A percentile compares a stretch with the other conserved stretches of the same genome.
These are phyloP conservation scores for Brassicogethes aeneus DNA, from an alignment of 2,888 invertebrate species.

Conservation along the genomic window DNA sequence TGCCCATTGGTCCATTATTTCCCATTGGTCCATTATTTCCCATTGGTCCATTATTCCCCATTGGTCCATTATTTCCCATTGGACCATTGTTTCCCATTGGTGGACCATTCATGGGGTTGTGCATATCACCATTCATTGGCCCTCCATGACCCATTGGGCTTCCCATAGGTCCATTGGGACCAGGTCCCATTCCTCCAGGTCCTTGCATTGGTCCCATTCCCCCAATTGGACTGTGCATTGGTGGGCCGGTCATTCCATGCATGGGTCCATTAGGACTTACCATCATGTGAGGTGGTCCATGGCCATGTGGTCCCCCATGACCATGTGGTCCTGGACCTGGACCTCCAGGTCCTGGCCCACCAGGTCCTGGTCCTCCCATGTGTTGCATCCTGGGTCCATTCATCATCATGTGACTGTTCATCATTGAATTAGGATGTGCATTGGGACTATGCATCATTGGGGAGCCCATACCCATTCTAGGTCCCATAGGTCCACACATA, in stretches of 20 bases:
- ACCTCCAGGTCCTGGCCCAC: slow-evolving; percentile 17
- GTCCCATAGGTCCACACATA: slow-evolving; percentile 56
- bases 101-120: background rate
- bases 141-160: slow-evolving; percentile 30
- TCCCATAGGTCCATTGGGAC: slow-evolving; percentile 11
- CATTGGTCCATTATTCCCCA: slow-evolving; percentile 55
- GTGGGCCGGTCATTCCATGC: slow-evolving; percentile 39
- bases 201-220: slow-evolving; percentile 49
- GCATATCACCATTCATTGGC: slow-evolving; percentile 13
- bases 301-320: slow-evolving; percentile 13
- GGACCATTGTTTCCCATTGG: slow-evolving; percentile 22
- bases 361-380: slow-evolving; percentile 33
- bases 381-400: slow-evolving; percentile 39
- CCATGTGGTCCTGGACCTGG: slow-evolving; percentile 17
- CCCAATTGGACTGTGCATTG: slow-evolving; percentile 55
- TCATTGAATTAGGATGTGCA: slow-evolving; percentile 31
- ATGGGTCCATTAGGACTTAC: slow-evolving; percentile 55
- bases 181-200: slow-evolving; percentile 6
- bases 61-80: slow-evolving; percentile 12
- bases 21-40: slow-evolving; percentile 49
- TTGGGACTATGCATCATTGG: slow-evolving; percentile 42
- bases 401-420: slow-evolving; percentile 41
- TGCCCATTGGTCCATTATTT: slow-evolving; percentile 51
- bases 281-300: slow-evolving; percentile 43
- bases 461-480: slow-evolving; percentile 32